Base-by-base conservation (phyloP, 2,113 vertebrate species). In the Anguilla japonica region DNA sequence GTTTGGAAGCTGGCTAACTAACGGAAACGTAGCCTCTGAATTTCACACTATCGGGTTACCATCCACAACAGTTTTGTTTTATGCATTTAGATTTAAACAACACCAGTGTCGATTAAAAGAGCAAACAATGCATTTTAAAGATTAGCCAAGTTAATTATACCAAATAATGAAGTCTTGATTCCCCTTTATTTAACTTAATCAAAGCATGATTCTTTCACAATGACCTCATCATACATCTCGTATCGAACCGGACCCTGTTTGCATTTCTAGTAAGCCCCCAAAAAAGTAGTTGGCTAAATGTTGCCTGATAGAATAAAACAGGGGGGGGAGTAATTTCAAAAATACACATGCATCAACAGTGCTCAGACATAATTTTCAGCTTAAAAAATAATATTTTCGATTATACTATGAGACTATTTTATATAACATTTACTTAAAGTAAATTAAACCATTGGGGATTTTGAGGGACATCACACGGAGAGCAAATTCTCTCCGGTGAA, bases 141-240 rank as follows among this genome's bases (percentile, higher is more conserved):
- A 20, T 67, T 67, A 67, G 8, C 11, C 50, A 14, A 53, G 13
- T 53, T 14, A 53, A 53, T 53, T 53, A 1, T 11, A 53, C 9
- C 2, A 53, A 9, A 14, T 53, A 14, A 13, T 53, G 7, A 53
- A 53, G 50, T 53, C 7, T 53, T 46, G 43, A 46, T 46, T 8
- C 43, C 4, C 43, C 43, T 53, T 53, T 53, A 53, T 53, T 53
- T 6, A 53, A 53, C 50, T 9, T 53, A 53, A 11, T 53, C n/a
- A 22, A 75, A 9, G 71, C n/a, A 75, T 75, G 71, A 29, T 75
- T 75, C 63, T 71, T 71, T n/a, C 63, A 79, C 75, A 39, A 60
- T 87, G 82, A 79, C 67, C 46, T 87, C 71, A 87, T 83, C 86
- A 83, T 50, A 83, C 67, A n/a, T 41, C 41, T 71, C 82, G 67